Base-by-base conservation (phyloP, 2,888 invertebrate genomes). In the Drosophila mayaguana region DNA sequence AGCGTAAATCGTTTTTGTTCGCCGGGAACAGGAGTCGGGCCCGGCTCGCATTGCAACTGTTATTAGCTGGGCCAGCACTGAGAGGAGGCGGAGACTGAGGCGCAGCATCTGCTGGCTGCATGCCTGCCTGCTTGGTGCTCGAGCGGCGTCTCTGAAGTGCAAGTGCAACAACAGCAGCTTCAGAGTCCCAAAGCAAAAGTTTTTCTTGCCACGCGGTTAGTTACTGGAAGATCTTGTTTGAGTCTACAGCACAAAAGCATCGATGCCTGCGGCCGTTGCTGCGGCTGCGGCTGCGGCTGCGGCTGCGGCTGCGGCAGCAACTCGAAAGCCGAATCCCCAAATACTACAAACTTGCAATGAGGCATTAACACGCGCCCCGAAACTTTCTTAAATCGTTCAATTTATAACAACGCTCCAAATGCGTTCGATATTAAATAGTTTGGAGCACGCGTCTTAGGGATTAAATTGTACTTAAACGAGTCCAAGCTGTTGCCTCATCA, bases 101-200 rank as follows among this genome's bases (percentile, higher is more conserved):
- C 72, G 6, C 3, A 3, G 42, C 20, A 59, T 51, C 79, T 71
- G 69, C 61, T 53, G 51, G 62, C 22, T 63, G 80, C n/a, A n/a
- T n/a, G n/a, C n/a, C n/a, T n/a, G n/a, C n/a, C n/a, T n/a, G n/a
- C 69, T 68, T 71, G 66, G 82, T 70, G 85, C 78, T 88, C 76
- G 67, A 78, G 89, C 71, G 89, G 74, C 90, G 85, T 83, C 90
- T 86, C 90, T 86, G 72, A 86, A 86, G 85, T 86, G 83, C 83
- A 89, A 78, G 71, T 71, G 85, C 89, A 83, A 72, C 78, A 80
- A 63, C 51, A 54, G 64, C 77, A 53, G 60, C 77, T 63, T 50
- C 72, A 61, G 75, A 88, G 63, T 82, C 82, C 83, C 88, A 48
- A 84, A 89, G 88, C 85, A 83, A 89, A 83, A 89, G 69, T 89